These are phyloP conservation scores for Lycaon pictus DNA, from an alignment of 2,113 vertebrate genomes.

Conservation along the genomic window DNA sequence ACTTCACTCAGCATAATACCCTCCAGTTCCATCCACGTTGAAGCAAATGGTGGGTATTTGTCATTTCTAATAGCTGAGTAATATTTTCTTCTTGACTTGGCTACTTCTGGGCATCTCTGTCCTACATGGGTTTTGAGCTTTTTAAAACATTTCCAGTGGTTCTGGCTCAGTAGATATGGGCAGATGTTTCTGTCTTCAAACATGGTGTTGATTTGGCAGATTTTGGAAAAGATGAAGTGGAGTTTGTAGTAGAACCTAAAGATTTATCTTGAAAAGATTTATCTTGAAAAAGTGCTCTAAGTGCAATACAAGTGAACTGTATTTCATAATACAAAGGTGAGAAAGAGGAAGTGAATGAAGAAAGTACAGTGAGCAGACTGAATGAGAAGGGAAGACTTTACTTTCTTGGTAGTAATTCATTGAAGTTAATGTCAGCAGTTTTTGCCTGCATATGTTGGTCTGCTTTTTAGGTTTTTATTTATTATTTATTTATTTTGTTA, in stretches of 20 bases:
- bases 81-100: not conserved
- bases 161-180: not conserved
- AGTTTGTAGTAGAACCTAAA: slow-evolving; percentile 16
- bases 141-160: not conserved
- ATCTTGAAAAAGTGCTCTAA: not conserved
- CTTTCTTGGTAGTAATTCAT: not conserved
- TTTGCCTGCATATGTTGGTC: slow-evolving; percentile 41
- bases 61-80: not conserved
- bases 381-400: not conserved
- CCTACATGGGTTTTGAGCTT: not conserved
- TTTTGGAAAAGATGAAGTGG: slow-evolving; percentile 6
- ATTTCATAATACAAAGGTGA: slow-evolving; percentile 29
- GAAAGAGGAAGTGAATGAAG: not conserved
- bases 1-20: no score
- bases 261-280: not conserved
- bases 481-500: not conserved
- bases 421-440: not conserved
- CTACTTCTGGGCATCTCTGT: not conserved
- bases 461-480: not conserved
- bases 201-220: not conserved
- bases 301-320: not conserved
- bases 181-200: not conserved
- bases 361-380: not conserved
- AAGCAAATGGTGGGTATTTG: no score
- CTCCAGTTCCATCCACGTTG: no score